These are phyloP conservation scores for Acheta domesticus DNA, from an alignment of 2,888 invertebrate species.

Conservation along the genomic window DNA sequence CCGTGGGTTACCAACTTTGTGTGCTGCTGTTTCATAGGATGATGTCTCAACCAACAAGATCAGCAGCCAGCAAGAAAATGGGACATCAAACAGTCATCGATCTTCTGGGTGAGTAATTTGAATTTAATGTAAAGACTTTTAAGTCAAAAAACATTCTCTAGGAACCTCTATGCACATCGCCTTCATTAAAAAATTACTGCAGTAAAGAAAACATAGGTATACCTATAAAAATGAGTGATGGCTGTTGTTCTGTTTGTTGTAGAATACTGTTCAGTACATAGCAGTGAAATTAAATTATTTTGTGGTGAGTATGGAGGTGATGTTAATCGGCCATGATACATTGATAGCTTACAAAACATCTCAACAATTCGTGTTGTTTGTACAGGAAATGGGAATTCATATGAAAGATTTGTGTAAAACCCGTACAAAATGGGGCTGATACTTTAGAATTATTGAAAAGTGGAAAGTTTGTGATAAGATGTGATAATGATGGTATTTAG, in stretches of 20 bases:
- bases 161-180: not conserved
- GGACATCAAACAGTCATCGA: constrained; percentile 51
- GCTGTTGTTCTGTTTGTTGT: constrained; percentile 36
- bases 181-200: not conserved
- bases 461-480: no score
- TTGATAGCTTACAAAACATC: not conserved
- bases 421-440: no score
- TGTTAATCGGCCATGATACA: constrained; percentile 19
- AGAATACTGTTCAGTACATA: constrained; percentile 36
- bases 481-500: no score
- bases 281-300: constrained; percentile 33
- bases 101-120: constrained; percentile 54
- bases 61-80: constrained; percentile 51
- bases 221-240: constrained; percentile 29
- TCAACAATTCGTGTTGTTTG: no score
- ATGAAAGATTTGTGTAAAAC: no score
- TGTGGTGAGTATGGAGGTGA: constrained; percentile 33
- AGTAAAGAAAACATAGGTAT: not conserved
- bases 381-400: no score
- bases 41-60: constrained; percentile 44
- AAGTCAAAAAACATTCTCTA: not conserved
- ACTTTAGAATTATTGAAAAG: no score
- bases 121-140: not conserved
- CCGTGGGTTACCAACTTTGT: constrained; percentile 39
- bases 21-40: constrained; percentile 53